Conservation (phyloP, 2,888 invertebrate genomes). For the Eledona agricola region DNA sequence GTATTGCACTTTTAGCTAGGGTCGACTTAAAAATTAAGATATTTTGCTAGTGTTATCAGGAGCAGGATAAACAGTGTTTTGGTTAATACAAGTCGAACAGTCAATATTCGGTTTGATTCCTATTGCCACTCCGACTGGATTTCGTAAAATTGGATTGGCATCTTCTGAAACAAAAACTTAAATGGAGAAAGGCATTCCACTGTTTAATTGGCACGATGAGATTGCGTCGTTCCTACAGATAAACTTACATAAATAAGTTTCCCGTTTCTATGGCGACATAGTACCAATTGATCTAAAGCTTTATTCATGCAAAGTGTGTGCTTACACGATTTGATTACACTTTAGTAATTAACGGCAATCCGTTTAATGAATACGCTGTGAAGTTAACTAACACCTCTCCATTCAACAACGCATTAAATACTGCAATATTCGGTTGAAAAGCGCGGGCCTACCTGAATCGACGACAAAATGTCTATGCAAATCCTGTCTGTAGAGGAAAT, state of each 20-base stretch:
- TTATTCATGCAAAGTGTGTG: conserved; percentile 56
- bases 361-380: conserved; percentile 56
- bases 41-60: conserved; percentile 46
- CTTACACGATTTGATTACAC: conserved; percentile 60
- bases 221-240: conserved; percentile 6
- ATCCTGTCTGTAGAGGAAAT: conserved; percentile 58
- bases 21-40: conserved; percentile 40
- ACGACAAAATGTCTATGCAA: conserved; percentile 57
- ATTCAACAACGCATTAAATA: conserved; percentile 40
- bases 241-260: conserved; percentile 24
- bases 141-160: conserved; percentile 43
- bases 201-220: conserved; percentile 6
- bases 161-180: conserved; percentile 48
- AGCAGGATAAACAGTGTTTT: conserved; percentile 41
- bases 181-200: conserved; percentile 1
- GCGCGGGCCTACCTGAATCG: conserved; percentile 47
- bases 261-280: conserved; percentile 44
- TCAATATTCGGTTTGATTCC: conserved; percentile 51
- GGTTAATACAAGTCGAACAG: conserved; percentile 51
- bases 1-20: conserved; percentile 32
- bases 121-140: conserved; percentile 46
- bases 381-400: conserved; percentile 56
- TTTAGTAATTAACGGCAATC: conserved; percentile 59
- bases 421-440: conserved; percentile 36
- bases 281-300: conserved; percentile 45